Conservation (phyloP, 2,888 invertebrate species). For the Leptinotarsa juncta region DNA sequence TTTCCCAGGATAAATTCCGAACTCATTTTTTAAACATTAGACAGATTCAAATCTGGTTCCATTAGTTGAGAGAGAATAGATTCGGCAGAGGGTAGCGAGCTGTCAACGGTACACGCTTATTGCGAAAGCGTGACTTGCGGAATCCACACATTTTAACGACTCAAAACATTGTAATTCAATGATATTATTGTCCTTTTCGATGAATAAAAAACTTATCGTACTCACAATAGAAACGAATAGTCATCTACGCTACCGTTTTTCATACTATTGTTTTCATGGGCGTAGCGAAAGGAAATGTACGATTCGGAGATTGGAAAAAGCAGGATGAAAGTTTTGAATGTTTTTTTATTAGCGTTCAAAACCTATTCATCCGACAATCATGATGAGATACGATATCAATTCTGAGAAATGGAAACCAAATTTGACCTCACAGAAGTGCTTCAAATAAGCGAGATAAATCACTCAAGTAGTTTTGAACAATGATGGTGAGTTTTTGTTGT, state of each 20-base stretch:
- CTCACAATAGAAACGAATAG: slow-evolving; percentile 61
- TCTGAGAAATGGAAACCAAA: neutral
- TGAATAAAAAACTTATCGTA: slow-evolving; percentile 60
- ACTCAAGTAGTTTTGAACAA: no score
- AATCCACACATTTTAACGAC: slow-evolving; percentile 61
- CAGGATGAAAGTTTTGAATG: neutral
- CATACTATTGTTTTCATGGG: slow-evolving; percentile 42
- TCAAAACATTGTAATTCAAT: slow-evolving; percentile 64
- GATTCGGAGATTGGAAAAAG: neutral
- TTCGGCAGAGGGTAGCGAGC: slow-evolving; percentile 49
- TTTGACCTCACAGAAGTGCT: neutral
- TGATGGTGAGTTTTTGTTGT: no score
- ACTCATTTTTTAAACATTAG: slow-evolving; percentile 59
- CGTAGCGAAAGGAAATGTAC: slow-evolving; percentile 23
- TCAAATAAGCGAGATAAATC: no score
- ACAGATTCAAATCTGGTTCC: slow-evolving; percentile 55
- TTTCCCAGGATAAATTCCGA: slow-evolving; percentile 46
- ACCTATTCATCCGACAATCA: neutral
- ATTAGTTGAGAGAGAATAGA: slow-evolving; percentile 55
- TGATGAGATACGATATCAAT: neutral
- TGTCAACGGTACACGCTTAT: slow-evolving; percentile 61
- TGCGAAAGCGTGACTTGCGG: slow-evolving; percentile 62
- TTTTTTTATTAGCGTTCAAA: neutral
- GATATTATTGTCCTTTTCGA: slow-evolving; percentile 65
- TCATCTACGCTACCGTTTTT: slow-evolving; percentile 57